Percentiles rank a stretch among this genome's conserved stretches.
These are phyloP conservation scores for Drosophila ogumai DNA, from an alignment of 1,140 invertebrate genomes.

Conservation along the genomic window DNA sequence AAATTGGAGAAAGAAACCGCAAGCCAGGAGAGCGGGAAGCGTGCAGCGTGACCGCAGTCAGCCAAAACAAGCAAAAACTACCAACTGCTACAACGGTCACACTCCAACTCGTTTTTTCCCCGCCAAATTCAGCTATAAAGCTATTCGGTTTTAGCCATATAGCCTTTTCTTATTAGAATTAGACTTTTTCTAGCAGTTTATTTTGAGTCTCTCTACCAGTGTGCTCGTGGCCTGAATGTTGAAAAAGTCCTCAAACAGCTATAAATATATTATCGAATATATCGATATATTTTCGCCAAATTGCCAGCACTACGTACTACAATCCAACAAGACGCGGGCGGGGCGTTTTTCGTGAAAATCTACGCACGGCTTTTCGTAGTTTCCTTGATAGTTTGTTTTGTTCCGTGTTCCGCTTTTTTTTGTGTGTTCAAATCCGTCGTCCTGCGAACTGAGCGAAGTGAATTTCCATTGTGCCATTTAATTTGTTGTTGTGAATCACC, in stretches of 20 bases:
- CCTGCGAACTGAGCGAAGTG: slow-evolving; percentile 10
- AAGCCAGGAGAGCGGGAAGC: slow-evolving; percentile 1
- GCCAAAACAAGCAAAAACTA: neutral
- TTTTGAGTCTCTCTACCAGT: too few species aligned
- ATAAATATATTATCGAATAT: too few species aligned
- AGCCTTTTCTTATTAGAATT: too few species aligned
- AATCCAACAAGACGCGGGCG: slow-evolving; percentile 35
- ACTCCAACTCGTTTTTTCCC: too few species aligned
- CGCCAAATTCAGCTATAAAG: too few species aligned
- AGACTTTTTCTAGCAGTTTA: too few species aligned
- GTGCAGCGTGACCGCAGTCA: neutral
- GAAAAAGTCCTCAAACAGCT: too few species aligned
- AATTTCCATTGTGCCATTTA: slow-evolving; percentile 13
- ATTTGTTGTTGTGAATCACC: slow-evolving; percentile 37
- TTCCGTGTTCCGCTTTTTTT: slow-evolving; percentile 20
- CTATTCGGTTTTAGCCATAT: too few species aligned
- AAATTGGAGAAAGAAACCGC: neutral
- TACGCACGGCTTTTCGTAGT: slow-evolving; percentile 62
- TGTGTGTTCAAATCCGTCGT: slow-evolving; percentile 26
- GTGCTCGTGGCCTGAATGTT: too few species aligned
- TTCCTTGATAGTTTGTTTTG: slow-evolving; percentile 58
- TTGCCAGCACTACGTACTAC: too few species aligned
- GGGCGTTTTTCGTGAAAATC: slow-evolving; percentile 61
- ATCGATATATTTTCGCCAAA: neutral
- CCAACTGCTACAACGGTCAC: neutral